Base-by-base conservation (phyloP, 2,113 vertebrate species). In the Hydrolagus affinis region DNA sequence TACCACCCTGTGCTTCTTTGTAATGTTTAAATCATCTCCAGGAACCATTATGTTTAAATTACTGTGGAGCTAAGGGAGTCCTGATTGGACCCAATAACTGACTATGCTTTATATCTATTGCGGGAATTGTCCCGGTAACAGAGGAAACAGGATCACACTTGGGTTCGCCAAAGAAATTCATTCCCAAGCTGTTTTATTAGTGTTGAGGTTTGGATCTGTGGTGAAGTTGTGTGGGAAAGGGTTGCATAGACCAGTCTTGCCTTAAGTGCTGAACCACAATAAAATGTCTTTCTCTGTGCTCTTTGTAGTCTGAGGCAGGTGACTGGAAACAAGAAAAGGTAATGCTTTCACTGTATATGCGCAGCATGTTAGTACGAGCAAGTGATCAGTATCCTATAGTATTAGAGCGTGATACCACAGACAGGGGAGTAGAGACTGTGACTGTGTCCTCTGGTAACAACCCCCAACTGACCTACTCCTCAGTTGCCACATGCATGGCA, bases 281-380 rank as follows among this genome's bases (percentile, higher is more conserved):
- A n/a, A 59, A 21, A 77, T 59, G 8, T 77, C 57, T 77, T 77
- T 77, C 21, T 77, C 56, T 77, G 75, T 77, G 56, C 75, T 32
- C n/a, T 1, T 76, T 70, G 23, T 44, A 86, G 72, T 87, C 86
- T 86, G 87, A 88, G 87, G 71, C 85, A 85, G 86, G 75, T 62
- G 86, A 89, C 4, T 88, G 86, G 88, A 88, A 88, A 70, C 86
- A 88, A 87, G 80, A 86, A 73, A 86, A 87, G 85, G 88, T 86
- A 86, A 3, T 78, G n/a, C 60, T 77, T 73, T 77, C 19, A 59
- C 44, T 77, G 74, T 76, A 56, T 8, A 44, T 76, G 15, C 57
- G 19, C 32, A 57, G 32, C 75, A 77, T 77, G 75, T 77, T n/a
- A 23, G 19, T 6, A 56, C 23, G 57, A 59, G n/a, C 23, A 4